These are phyloP conservation scores for Rhynchonycteris naso DNA, from an alignment of 2,797 vertebrate species.

Conservation along the genomic window DNA sequence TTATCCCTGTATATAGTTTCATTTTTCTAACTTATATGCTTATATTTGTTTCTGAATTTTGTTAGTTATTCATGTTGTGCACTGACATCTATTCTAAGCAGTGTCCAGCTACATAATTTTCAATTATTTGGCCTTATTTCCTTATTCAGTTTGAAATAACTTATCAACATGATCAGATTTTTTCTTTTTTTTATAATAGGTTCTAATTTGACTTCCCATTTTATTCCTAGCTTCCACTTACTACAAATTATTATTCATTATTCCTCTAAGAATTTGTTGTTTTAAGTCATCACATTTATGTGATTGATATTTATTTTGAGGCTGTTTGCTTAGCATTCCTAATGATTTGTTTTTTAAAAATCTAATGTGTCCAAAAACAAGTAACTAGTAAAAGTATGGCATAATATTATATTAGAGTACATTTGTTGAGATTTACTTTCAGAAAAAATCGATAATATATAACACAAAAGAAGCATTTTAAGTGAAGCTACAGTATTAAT, in stretches of 20 bases:
- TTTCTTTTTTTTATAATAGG: neutral
- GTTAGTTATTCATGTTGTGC: neutral
- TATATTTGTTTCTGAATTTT: neutral
- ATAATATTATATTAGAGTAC: slow-evolving; percentile 1
- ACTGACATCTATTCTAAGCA: neutral
- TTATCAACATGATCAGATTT: neutral
- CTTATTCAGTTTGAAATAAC: neutral
- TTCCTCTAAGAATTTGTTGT: slow-evolving; percentile 28
- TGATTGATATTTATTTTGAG: neutral
- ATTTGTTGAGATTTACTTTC: neutral
- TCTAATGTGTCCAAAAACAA: neutral
- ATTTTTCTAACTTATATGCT: neutral
- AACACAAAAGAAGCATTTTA: neutral
- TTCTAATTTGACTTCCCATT: neutral
- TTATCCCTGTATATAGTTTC: neutral
- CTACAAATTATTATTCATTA: slow-evolving; percentile 27
- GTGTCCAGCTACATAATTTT: neutral
- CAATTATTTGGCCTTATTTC: neutral
- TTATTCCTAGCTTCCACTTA: neutral
- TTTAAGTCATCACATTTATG: slow-evolving; percentile 33
- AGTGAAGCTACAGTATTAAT: neutral
- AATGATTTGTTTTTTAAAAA: neutral
- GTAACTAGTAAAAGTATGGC: neutral
- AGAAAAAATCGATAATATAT: neutral
- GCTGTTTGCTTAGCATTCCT: neutral